Evolutionary conservation across 2,888 invertebrate genomes (phyloP).

Genomic region (Ischnura elegans): DNA sequence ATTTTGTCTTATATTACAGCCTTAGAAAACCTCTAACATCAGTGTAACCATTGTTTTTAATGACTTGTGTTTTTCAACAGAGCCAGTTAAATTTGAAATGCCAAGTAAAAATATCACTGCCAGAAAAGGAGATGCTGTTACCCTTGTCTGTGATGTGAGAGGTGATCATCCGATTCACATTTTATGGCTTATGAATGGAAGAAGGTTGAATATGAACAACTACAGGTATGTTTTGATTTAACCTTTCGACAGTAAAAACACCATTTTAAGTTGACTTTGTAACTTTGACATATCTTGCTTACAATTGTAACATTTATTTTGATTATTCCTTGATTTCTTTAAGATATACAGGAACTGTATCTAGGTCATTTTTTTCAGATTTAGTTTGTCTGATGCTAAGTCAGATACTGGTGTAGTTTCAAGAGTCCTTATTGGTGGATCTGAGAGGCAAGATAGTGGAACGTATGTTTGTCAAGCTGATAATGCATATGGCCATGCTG

Average conservation of each 20-base stretch:
- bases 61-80: background rate
- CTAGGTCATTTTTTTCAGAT: background rate
- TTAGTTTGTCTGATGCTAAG: slow-evolving; percentile 54
- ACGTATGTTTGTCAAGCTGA: slow-evolving; percentile 83
- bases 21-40: too few species aligned
- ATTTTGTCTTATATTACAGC: too few species aligned
- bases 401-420: slow-evolving; percentile 50
- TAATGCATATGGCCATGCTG: slow-evolving; percentile 83
- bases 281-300: background rate
- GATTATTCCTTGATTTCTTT: background rate
- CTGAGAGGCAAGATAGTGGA: slow-evolving; percentile 78
- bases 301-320: background rate
- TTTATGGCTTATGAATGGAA: slow-evolving; percentile 79
- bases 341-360: background rate
- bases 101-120: slow-evolving; percentile 77
- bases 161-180: slow-evolving; percentile 81
- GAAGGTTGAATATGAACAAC: slow-evolving; percentile 75
- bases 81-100: slow-evolving; percentile 64
- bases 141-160: slow-evolving; percentile 79
- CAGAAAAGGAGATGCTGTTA: slow-evolving; percentile 79
- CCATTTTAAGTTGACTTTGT: background rate
- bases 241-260: background rate
- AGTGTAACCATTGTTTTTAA: too few species aligned
- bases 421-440: slow-evolving; percentile 47
- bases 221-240: slow-evolving; percentile 67